phyloP scores from a whole-genome alignment of 2,888 invertebrate species.

The Molorchus minor region DNA sequence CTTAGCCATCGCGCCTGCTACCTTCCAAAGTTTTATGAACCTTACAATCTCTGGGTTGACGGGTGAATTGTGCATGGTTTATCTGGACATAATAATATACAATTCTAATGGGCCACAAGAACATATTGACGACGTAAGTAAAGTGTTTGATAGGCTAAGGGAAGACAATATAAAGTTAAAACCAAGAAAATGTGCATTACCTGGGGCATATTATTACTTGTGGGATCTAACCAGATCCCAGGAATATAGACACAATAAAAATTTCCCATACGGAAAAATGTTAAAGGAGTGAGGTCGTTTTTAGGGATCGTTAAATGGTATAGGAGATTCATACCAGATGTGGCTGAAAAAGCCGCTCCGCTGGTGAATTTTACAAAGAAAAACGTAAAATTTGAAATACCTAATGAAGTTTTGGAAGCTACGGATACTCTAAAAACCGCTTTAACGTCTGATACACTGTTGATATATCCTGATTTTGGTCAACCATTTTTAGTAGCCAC shows the following conservation, averaged over 20 bases:
- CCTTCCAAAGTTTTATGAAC: constrained; percentile 36
- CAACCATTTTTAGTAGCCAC: constrained; percentile 31
- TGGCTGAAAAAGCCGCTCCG: constrained; percentile 19
- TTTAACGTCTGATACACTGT: constrained; percentile 23
- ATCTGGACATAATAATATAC: constrained; percentile 24
- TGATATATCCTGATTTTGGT: constrained; percentile 31
- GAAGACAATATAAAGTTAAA: constrained; percentile 25
- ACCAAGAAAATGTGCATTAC: constrained; percentile 28
- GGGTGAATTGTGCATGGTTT: constrained; percentile 27
- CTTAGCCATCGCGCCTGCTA: constrained; percentile 26
- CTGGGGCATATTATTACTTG: constrained; percentile 29
- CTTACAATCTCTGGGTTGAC: constrained; percentile 25
- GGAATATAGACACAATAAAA: constrained; percentile 19
- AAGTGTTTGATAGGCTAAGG: constrained; percentile 21
- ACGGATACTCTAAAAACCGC: constrained; percentile 24
- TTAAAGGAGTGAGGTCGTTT: constrained; percentile 25
- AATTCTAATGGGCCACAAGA: constrained; percentile 22
- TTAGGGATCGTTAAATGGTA: constrained; percentile 33
- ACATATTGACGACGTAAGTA: constrained; percentile 30
- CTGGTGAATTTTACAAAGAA: constrained; percentile 30
- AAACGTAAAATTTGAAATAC: constrained; percentile 29
- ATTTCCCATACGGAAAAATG: constrained; percentile 18
- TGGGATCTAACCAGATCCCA: constrained; percentile 24
- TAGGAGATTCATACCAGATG: constrained; percentile 30
- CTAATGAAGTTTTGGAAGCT: constrained; percentile 14